A percentile compares a stretch with the other conserved stretches of the same genome.
Conservation (phyloP, 2,113 vertebrate species). For the Phalacrocorax pelagicus region DNA sequence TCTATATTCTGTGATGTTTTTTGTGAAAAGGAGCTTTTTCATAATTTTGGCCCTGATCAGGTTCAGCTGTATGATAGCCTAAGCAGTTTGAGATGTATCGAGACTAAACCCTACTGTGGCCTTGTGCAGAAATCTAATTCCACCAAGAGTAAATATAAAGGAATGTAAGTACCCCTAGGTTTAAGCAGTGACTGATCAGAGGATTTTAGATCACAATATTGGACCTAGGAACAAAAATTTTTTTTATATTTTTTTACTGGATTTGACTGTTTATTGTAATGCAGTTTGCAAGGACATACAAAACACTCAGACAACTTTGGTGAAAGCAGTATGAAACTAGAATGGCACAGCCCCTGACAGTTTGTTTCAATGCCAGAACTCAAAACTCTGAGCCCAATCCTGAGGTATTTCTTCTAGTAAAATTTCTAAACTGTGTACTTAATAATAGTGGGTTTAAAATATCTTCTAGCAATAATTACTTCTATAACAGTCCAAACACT, state of each 20-base stretch:
- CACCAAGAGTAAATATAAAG: not conserved
- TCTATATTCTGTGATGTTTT: not conserved
- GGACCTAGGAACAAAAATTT: not conserved
- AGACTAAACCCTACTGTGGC: not conserved
- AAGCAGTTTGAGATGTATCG: not conserved
- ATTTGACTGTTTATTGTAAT: not conserved
- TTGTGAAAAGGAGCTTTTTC: not conserved
- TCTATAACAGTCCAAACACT: not conserved
- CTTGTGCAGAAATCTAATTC: not conserved
- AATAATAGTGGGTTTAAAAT: not conserved
- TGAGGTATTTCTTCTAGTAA: not conserved
- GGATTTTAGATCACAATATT: not conserved
- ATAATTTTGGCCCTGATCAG: not conserved
- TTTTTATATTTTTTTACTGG: not conserved
- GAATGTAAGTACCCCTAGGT: not conserved
- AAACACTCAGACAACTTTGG: not conserved
- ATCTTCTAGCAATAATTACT: constrained; percentile 10
- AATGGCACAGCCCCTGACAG: not conserved
- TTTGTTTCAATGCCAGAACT: not conserved
- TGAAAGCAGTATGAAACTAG: not conserved
- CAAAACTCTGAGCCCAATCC: not conserved
- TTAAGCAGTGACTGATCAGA: not conserved
- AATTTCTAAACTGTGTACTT: not conserved
- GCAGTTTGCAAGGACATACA: not conserved
- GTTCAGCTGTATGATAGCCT: not conserved